phyloP scores from a whole-genome alignment of 2,797 vertebrate genomes.

The Glossophaga mutica region DNA sequence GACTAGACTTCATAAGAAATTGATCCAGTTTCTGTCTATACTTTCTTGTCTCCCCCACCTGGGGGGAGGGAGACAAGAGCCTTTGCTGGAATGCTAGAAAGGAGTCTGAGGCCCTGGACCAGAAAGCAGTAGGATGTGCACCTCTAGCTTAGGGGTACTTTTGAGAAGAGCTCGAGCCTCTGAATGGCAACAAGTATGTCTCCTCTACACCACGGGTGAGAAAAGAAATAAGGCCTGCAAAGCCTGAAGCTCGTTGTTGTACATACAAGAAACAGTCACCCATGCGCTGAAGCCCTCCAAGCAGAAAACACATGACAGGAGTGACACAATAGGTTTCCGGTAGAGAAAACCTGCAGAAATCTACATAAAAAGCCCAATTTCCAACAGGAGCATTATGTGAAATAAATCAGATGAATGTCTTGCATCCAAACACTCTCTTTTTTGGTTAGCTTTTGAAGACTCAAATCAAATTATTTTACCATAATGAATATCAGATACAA shows the following conservation, averaged over 20 bases:
- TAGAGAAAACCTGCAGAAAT: constrained; percentile 66
- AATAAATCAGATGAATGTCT: constrained; percentile 61
- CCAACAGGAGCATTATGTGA: constrained; percentile 59
- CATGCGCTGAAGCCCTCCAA: constrained; percentile 62
- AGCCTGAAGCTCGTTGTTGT: constrained; percentile 55
- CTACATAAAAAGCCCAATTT: constrained; percentile 65
- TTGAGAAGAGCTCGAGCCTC: constrained; percentile 43
- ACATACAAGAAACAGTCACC: constrained; percentile 54
- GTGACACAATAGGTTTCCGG: constrained; percentile 70
- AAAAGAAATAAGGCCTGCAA: constrained; percentile 37
- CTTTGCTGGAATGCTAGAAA: not conserved
- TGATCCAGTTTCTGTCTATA: not conserved
- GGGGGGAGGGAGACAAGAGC: too few relatives aligned
- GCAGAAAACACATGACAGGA: constrained; percentile 63
- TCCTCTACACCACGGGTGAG: constrained; percentile 43
- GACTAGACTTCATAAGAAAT: not conserved
- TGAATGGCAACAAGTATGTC: not conserved
- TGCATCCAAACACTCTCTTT: constrained; percentile 1
- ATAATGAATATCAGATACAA: constrained; percentile 28
- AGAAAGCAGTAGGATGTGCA: not conserved
- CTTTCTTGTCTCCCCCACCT: not conserved
- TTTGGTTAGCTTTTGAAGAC: constrained; percentile 23
- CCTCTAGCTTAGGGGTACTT: not conserved
- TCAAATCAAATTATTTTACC: constrained; percentile 49
- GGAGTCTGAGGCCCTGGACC: not conserved